These are phyloP conservation scores for Chelonus formosanus DNA, from an alignment of 2,888 invertebrate species.

Conservation along the genomic window DNA sequence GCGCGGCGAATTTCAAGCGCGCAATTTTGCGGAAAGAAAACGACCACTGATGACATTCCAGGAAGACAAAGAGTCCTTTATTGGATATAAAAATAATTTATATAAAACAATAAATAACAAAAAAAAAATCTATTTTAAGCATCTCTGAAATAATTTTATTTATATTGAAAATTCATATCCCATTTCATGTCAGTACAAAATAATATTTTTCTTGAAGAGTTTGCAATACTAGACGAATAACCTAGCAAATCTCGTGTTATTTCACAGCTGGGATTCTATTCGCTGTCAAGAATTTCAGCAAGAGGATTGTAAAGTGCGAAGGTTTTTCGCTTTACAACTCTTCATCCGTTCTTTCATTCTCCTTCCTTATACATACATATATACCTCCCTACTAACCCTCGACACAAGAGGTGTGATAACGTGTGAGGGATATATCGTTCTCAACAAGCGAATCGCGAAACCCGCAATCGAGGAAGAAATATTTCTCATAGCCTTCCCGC, in stretches of 20 bases:
- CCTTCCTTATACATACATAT: constrained; percentile 17
- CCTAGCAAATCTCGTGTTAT: constrained; percentile 26
- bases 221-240: constrained; percentile 17
- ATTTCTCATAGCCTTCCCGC: constrained; percentile 18
- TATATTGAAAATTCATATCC: no score
- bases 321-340: constrained; percentile 26
- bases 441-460: constrained; percentile 19
- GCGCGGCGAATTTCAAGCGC: constrained; percentile 31
- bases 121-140: no score
- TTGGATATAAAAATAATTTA: constrained; percentile 10
- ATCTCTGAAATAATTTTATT: no score
- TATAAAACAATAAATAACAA: no score
- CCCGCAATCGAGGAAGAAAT: constrained; percentile 30
- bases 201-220: constrained; percentile 1
- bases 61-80: not conserved
- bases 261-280: constrained; percentile 20
- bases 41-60: constrained; percentile 5
- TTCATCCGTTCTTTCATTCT: constrained; percentile 22
- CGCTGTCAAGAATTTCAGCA: constrained; percentile 17
- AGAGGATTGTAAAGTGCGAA: constrained; percentile 27
- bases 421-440: constrained; percentile 23
- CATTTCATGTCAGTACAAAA: no score
- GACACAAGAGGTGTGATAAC: constrained; percentile 30
- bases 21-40: constrained; percentile 25
- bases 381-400: constrained; percentile 20